These are phyloP conservation scores for Hemithea aestivaria DNA, from an alignment of 2,888 invertebrate genomes.

Conservation along the genomic window DNA sequence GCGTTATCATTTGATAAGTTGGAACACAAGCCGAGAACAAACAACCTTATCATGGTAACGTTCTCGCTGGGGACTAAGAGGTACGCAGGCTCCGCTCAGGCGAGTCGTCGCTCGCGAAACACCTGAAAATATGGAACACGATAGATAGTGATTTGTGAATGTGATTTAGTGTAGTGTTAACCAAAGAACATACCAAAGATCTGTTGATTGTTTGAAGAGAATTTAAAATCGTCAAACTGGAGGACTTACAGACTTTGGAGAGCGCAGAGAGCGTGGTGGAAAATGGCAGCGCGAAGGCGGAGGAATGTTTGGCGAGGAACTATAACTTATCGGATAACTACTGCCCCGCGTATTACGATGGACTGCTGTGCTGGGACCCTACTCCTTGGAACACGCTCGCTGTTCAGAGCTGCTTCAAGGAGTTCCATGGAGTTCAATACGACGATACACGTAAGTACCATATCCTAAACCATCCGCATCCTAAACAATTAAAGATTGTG, in stretches of 20 bases:
- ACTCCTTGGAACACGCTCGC: constrained; percentile 85
- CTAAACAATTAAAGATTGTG: neutral
- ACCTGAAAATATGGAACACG: constrained; percentile 39
- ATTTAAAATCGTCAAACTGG: constrained; percentile 60
- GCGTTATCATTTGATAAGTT: constrained; percentile 77
- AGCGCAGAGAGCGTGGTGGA: constrained; percentile 54
- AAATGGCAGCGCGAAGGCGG: constrained; percentile 54
- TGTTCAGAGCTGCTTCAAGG: constrained; percentile 87
- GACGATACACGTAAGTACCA: constrained; percentile 89
- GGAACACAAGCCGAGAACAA: constrained; percentile 72
- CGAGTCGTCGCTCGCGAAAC: constrained; percentile 44
- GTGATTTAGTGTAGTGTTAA: constrained; percentile 37
- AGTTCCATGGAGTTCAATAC: constrained; percentile 87
- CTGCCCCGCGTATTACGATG: constrained; percentile 87
- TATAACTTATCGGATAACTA: constrained; percentile 44
- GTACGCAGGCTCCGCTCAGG: constrained; percentile 55
- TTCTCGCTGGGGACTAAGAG: constrained; percentile 56
- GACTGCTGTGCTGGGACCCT: constrained; percentile 90
- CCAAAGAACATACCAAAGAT: constrained; percentile 54
- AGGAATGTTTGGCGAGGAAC: constrained; percentile 59
- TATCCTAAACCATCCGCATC: neutral
- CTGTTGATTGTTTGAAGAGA: too few relatives aligned
- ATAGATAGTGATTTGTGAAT: constrained; percentile 40
- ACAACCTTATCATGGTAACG: constrained; percentile 74
- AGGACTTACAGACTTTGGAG: constrained; percentile 68